Conservation (phyloP, 2,113 vertebrate genomes). For the Amphilophus citrinellus region DNA sequence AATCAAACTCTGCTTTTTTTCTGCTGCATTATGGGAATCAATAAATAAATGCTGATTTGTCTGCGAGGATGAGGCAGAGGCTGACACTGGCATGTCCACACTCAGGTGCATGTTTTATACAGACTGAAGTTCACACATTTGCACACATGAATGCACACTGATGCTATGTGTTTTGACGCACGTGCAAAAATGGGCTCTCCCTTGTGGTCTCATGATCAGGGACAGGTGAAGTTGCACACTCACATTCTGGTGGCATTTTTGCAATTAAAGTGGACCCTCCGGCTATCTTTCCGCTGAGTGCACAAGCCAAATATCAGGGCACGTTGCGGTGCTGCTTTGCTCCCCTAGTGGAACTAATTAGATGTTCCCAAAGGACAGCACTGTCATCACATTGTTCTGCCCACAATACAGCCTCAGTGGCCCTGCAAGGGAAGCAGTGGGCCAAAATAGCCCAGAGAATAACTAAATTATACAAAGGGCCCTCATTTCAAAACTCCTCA, state of each 20-base stretch:
- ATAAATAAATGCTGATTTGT: slow-evolving; percentile 42
- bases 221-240: slow-evolving; percentile 70
- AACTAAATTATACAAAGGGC: slow-evolving; percentile 54
- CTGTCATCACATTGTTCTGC: slow-evolving; percentile 81
- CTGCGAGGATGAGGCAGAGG: slow-evolving; percentile 16
- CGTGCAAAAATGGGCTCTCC: slow-evolving; percentile 47
- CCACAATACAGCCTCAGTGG: slow-evolving; percentile 68
- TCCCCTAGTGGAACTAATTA: slow-evolving; percentile 83
- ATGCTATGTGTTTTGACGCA: slow-evolving; percentile 33
- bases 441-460: slow-evolving; percentile 65
- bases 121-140: slow-evolving; percentile 41
- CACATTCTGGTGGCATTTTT: slow-evolving; percentile 76
- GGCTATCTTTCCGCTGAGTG: slow-evolving; percentile 77
- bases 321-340: slow-evolving; percentile 72
- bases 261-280: slow-evolving; percentile 79
- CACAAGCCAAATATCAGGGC: slow-evolving; percentile 80
- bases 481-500: slow-evolving; percentile 24
- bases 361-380: slow-evolving; percentile 79
- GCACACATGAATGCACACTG: slow-evolving; percentile 38
- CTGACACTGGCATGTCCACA: slow-evolving; percentile 10
- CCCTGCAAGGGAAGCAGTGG: slow-evolving; percentile 53
- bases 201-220: slow-evolving; percentile 65
- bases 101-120: slow-evolving; percentile 45
- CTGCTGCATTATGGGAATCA: slow-evolving; percentile 29
- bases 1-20: slow-evolving; percentile 21